A percentile compares a stretch with the other conserved stretches of the same genome.
These are phyloP conservation scores for Sepioteuthis lessoniana DNA, from an alignment of 2,888 invertebrate species.

Conservation along the genomic window DNA sequence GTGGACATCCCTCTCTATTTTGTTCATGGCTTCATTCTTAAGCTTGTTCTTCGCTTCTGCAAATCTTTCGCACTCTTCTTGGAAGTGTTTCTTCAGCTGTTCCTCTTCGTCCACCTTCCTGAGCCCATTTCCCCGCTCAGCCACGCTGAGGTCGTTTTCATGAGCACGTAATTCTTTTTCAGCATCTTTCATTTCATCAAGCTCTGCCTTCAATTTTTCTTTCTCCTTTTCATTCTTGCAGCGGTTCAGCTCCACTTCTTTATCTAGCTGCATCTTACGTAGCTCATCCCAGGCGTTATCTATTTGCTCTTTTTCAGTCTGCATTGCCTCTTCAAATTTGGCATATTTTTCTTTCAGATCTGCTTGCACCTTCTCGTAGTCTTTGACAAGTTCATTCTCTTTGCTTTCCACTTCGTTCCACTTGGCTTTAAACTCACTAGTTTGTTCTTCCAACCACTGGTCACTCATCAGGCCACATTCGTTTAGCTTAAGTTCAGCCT, in stretches of 20 bases:
- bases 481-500: neutral
- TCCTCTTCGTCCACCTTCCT: slow-evolving; percentile 60
- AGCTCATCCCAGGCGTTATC: slow-evolving; percentile 59
- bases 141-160: slow-evolving; percentile 39
- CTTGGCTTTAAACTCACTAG: neutral
- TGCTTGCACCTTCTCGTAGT: neutral
- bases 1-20: neutral
- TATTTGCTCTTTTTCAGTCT: slow-evolving; percentile 58
- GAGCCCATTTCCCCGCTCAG: slow-evolving; percentile 42
- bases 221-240: slow-evolving; percentile 56
- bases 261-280: slow-evolving; percentile 49
- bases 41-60: slow-evolving; percentile 44
- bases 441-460: neutral
- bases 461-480: neutral
- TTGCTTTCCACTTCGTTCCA: slow-evolving; percentile 37
- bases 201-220: slow-evolving; percentile 57
- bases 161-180: slow-evolving; percentile 50
- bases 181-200: slow-evolving; percentile 61
- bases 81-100: slow-evolving; percentile 60
- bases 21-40: slow-evolving; percentile 13
- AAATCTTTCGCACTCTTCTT: slow-evolving; percentile 53
- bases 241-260: slow-evolving; percentile 2
- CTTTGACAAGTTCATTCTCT: slow-evolving; percentile 42
- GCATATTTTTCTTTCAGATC: slow-evolving; percentile 58
- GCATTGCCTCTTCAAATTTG: slow-evolving; percentile 62